These are phyloP conservation scores for Bubo scandiacus DNA, from an alignment of 2,113 vertebrate genomes.

Conservation along the genomic window DNA sequence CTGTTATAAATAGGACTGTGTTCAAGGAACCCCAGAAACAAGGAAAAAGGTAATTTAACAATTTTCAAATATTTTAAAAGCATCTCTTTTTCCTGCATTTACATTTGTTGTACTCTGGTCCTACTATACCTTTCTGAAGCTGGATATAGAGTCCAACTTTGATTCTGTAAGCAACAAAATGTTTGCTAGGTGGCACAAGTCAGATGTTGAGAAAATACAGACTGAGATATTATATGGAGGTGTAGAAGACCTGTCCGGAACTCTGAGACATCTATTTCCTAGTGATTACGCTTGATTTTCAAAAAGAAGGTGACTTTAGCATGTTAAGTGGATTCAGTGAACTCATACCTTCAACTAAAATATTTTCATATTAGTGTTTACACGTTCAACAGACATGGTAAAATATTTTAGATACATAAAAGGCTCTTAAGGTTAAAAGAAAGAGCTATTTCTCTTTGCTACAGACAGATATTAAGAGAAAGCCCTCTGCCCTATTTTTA, in stretches of 20 bases:
- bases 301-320: neutral
- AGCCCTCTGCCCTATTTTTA: neutral
- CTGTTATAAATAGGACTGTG: accelerated
- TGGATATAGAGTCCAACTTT: neutral
- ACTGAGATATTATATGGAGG: neutral
- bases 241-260: neutral
- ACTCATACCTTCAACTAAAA: neutral
- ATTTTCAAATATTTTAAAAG: neutral
- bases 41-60: neutral
- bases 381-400: neutral
- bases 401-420: neutral
- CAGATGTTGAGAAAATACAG: neutral
- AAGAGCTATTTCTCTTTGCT: neutral
- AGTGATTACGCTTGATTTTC: neutral
- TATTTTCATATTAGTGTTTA: neutral
- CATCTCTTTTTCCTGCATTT: neutral
- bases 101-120: neutral
- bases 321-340: neutral
- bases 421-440: neutral
- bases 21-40: neutral
- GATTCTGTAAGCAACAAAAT: neutral
- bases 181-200: neutral
- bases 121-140: neutral
- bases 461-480: neutral
- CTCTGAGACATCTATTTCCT: neutral